Evolutionary conservation across 2,797 vertebrate species (phyloP).

Genomic region (Tangara arthus): DNA sequence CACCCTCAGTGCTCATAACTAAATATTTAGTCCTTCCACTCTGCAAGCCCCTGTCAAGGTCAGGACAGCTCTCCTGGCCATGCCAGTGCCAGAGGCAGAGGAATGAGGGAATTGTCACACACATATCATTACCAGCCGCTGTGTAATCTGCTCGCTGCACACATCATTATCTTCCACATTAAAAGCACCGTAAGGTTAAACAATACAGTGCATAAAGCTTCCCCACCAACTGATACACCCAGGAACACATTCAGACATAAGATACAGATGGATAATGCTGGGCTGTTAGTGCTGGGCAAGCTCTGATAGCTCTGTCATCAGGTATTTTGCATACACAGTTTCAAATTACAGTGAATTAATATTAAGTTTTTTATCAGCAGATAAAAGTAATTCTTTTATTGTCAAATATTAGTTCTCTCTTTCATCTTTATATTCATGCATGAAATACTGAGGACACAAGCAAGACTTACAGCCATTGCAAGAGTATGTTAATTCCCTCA

Average conservation of each 20-base stretch:
- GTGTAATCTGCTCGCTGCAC: slow-evolving; percentile 21
- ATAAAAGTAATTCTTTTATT: slow-evolving; percentile 67
- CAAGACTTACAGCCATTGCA: neutral
- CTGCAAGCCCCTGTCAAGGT: neutral
- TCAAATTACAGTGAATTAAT: slow-evolving; percentile 64
- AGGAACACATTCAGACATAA: neutral
- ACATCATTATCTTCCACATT: slow-evolving; percentile 54
- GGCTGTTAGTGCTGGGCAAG: slow-evolving; percentile 44
- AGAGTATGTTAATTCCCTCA: slow-evolving; percentile 32
- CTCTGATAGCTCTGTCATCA: slow-evolving; percentile 48
- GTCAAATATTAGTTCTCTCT: slow-evolving; percentile 32
- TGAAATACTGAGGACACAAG: neutral
- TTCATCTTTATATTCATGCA: slow-evolving; percentile 14
- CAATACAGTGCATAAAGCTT: neutral
- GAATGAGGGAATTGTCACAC: neutral
- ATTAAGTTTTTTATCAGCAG: slow-evolving; percentile 27
- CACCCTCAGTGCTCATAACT: neutral
- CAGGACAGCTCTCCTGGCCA: neutral
- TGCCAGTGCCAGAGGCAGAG: neutral
- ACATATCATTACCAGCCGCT: neutral
- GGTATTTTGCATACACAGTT: slow-evolving; percentile 22
- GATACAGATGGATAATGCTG: neutral
- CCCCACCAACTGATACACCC: neutral
- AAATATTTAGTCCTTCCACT: neutral
- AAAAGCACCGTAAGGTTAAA: slow-evolving; percentile 19